phyloP scores from a whole-genome alignment of 1,140 invertebrate species.

The Eupristina koningsbergeri region DNA sequence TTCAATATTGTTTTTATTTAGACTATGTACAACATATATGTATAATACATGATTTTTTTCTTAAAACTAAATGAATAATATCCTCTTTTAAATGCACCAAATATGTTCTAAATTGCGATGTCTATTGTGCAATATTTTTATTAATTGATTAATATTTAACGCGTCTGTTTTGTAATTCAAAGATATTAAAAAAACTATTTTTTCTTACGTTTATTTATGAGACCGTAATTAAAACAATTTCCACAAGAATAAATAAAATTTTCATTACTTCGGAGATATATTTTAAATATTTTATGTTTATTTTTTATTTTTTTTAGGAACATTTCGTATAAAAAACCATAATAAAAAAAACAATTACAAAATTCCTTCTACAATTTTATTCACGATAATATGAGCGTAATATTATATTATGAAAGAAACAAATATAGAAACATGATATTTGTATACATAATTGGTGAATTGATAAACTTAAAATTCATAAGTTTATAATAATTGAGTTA shows the following conservation, averaged over 20 bases:
- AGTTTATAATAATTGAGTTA: constrained; percentile 54
- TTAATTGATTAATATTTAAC: not conserved
- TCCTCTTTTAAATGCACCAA: constrained; percentile 62
- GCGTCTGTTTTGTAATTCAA: no score
- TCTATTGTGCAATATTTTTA: not conserved
- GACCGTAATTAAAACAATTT: no score
- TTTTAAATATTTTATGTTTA: constrained; percentile 62
- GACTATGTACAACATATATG: constrained; percentile 74
- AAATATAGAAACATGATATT: constrained; percentile 72
- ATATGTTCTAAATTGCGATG: not conserved
- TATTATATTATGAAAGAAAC: constrained; percentile 55
- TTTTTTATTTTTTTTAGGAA: constrained; percentile 65
- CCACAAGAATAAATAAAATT: constrained; percentile 37
- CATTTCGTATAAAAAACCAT: constrained; percentile 69
- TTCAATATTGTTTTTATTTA: constrained; percentile 74
- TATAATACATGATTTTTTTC: constrained; percentile 72
- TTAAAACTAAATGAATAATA: constrained; percentile 67
- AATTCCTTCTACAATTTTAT: constrained; percentile 36
- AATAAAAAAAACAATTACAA: constrained; percentile 62
- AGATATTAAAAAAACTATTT: no score
- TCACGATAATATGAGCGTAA: not conserved
- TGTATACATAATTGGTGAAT: constrained; percentile 71
- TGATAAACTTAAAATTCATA: constrained; percentile 69
- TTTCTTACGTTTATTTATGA: no score
- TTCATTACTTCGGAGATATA: constrained; percentile 64